Evolutionary conservation across 64 coral and sea anemone species (phyloP).

Genomic region (Dendronephthya gigantea): DNA sequence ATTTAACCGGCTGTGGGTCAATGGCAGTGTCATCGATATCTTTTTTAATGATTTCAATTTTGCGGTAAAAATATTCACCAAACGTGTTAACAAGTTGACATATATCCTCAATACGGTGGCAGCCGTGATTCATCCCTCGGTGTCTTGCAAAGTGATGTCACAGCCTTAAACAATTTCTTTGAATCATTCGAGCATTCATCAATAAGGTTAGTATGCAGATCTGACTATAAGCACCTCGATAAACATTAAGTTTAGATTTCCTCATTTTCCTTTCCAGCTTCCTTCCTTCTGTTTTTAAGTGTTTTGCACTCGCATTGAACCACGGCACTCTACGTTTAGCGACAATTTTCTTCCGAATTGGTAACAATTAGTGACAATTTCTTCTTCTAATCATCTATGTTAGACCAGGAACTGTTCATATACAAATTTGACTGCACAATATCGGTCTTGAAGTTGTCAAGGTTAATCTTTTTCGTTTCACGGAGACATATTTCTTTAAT

Average conservation of each 20-base stretch:
- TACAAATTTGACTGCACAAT: too few species aligned
- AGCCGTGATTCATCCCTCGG: background rate
- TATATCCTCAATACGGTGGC: background rate
- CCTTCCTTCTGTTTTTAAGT: slow-evolving; percentile 2
- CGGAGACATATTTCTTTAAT: too few species aligned
- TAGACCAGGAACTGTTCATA: too few species aligned
- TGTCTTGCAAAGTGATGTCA: background rate
- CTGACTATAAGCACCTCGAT: background rate
- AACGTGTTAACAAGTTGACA: background rate
- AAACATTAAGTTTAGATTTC: background rate
- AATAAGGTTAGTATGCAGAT: slow-evolving; percentile 1
- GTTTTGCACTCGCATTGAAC: slow-evolving; percentile 15
- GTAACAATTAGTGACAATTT: too few species aligned
- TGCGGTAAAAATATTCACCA: background rate
- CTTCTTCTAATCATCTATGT: too few species aligned
- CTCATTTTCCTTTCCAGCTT: slow-evolving; percentile 40
- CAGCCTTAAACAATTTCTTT: background rate
- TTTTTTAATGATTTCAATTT: slow-evolving; percentile 19
- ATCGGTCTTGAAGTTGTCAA: too few species aligned
- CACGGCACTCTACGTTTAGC: slow-evolving; percentile 30
- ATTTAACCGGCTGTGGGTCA: background rate
- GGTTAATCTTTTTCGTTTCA: too few species aligned
- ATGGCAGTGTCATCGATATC: background rate
- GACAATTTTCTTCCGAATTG: background rate
- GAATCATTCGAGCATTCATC: background rate